Percentiles rank a stretch among this genome's conserved stretches.
These are phyloP conservation scores for Hapalemur alaotrensis DNA, from an alignment of 2,797 vertebrate genomes.

Conservation along the genomic window DNA sequence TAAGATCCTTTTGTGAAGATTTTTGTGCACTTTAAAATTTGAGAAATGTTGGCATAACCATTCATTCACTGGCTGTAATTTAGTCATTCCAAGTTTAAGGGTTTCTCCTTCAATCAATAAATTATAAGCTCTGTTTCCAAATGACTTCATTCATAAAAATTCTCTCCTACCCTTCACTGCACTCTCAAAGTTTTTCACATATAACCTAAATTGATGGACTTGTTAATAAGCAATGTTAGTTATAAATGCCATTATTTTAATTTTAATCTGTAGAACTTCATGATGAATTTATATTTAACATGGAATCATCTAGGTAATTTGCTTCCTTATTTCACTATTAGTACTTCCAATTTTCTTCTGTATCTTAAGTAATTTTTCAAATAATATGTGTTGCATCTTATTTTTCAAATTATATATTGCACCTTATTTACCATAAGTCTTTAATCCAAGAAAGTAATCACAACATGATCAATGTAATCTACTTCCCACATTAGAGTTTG, in stretches of 20 bases:
- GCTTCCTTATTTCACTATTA: not conserved
- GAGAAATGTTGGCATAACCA: not conserved
- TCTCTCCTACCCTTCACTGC: not conserved
- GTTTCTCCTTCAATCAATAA: not conserved
- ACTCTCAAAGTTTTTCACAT: not conserved
- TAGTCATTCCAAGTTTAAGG: not conserved
- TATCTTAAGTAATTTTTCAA: not conserved
- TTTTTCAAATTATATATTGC: not conserved
- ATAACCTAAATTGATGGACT: not conserved
- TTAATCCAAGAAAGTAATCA: not conserved
- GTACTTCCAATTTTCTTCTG: not conserved
- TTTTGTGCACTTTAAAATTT: not conserved
- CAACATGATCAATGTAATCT: not conserved
- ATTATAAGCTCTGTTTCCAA: not conserved
- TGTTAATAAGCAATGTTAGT: not conserved
- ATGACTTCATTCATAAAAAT: not conserved
- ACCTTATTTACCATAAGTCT: not conserved
- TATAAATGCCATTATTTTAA: not conserved
- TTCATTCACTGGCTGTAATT: not conserved
- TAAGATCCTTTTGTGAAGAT: not conserved
- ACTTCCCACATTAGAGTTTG: not conserved
- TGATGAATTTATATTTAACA: not conserved
- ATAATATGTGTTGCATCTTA: not conserved
- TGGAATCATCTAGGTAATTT: not conserved
- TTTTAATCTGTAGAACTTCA: not conserved